Evolutionary conservation across 2,113 vertebrate genomes (phyloP).

Genomic region (Bubalus kerabau): DNA sequence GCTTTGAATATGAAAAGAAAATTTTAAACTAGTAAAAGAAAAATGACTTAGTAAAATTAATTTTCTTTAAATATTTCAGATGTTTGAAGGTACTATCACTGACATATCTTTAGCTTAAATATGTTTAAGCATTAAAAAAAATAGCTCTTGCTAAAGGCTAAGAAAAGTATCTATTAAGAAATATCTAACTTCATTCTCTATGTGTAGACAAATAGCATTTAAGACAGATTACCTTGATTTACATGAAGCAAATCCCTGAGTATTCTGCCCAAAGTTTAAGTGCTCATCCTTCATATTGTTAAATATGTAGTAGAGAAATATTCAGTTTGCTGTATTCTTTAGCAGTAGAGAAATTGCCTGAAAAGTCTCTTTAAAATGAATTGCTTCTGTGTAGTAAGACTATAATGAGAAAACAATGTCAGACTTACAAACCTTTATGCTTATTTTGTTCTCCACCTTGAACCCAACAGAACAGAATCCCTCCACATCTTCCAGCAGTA

Average conservation of each 20-base stretch:
- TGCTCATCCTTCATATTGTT: background rate
- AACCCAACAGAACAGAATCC: background rate
- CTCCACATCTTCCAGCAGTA: background rate
- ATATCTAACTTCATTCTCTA: background rate
- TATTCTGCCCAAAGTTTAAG: background rate
- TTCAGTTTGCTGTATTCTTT: background rate
- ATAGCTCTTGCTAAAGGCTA: background rate
- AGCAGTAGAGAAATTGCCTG: background rate
- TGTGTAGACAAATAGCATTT: background rate
- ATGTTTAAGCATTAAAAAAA: background rate
- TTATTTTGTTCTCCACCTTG: background rate
- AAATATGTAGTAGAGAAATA: background rate
- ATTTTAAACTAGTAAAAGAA: background rate
- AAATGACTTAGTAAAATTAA: background rate
- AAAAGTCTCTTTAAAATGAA: background rate
- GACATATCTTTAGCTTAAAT: background rate
- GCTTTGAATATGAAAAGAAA: background rate
- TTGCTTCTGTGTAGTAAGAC: background rate
- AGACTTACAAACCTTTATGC: background rate
- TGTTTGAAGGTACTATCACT: background rate
- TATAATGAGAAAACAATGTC: background rate
- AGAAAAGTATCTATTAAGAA: background rate
- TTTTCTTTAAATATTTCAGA: background rate
- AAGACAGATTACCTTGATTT: background rate
- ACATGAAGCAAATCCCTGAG: background rate